A percentile compares a stretch with the other conserved stretches of the same genome.
phyloP scores from a whole-genome alignment of 30 jellyfish, hydroid and myxozoan species.

The Clytia hemisphaerica region DNA sequence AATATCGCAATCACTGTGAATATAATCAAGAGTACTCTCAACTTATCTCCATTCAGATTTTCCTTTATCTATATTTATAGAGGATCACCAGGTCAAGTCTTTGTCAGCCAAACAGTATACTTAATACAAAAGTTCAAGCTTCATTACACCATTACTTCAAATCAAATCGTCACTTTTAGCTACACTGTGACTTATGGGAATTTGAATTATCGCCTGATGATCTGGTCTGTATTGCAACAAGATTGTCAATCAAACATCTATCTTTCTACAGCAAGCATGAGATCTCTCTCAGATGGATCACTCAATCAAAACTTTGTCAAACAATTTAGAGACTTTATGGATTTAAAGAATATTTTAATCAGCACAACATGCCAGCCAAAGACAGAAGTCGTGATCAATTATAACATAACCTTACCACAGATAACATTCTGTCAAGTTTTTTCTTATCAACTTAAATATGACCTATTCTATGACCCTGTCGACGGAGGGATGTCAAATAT shows the following conservation, averaged over 20 bases:
- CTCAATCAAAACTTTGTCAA: too few species aligned
- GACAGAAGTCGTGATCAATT: too few species aligned
- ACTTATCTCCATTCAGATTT: constrained; percentile 38
- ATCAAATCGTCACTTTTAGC: too few species aligned
- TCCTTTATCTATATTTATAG: constrained; percentile 14
- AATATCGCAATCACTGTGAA: constrained; percentile 30
- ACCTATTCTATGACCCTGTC: constrained; percentile 56
- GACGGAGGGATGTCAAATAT: constrained; percentile 56
- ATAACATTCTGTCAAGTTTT: constrained; percentile 44
- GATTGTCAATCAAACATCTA: too few species aligned
- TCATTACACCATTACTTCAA: constrained; percentile 21
- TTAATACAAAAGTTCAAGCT: constrained; percentile 13
- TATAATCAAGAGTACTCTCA: not conserved
- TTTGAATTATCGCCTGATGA: too few species aligned
- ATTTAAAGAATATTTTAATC: too few species aligned
- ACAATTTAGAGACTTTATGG: too few species aligned
- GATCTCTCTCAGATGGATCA: too few species aligned
- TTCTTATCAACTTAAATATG: constrained; percentile 30
- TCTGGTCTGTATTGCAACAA: too few species aligned
- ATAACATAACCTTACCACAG: not conserved
- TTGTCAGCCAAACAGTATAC: constrained; percentile 29
- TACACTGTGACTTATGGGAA: too few species aligned
- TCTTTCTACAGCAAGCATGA: too few species aligned
- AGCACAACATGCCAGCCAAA: constrained; percentile 39
- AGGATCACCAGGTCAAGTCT: not conserved